A percentile compares a stretch with the other conserved stretches of the same genome.
Conservation (phyloP, 2,888 invertebrate genomes). For the Neoascia interrupta region DNA sequence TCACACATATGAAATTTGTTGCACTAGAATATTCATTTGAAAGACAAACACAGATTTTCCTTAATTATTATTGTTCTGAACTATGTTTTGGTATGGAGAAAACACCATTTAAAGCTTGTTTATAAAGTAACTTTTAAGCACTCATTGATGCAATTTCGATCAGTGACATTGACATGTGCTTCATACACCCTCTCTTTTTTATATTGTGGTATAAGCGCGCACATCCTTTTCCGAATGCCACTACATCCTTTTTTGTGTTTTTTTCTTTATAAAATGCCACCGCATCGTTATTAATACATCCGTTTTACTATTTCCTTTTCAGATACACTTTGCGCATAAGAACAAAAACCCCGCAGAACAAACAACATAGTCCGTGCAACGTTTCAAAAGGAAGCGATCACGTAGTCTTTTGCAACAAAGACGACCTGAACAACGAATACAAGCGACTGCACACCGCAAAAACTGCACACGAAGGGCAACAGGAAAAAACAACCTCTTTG, state of each 20-base stretch:
- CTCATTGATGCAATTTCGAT: not conserved
- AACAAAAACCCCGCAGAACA: constrained; percentile 28
- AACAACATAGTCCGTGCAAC: constrained; percentile 42
- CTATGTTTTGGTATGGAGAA: too few species aligned
- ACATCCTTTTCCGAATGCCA: constrained; percentile 33
- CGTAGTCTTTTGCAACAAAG: constrained; percentile 41
- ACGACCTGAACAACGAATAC: constrained; percentile 34
- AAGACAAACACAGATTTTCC: too few species aligned
- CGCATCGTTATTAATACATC: constrained; percentile 63
- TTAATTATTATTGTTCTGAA: too few species aligned
- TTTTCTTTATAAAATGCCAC: constrained; percentile 25
- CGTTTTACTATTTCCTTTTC: constrained; percentile 63
- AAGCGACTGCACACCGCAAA: constrained; percentile 18
- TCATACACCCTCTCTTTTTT: not conserved
- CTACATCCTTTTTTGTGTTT: constrained; percentile 8
- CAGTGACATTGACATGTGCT: too few species aligned
- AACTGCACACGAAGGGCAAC: constrained; percentile 18
- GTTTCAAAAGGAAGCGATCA: constrained; percentile 52
- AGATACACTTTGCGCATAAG: constrained; percentile 56
- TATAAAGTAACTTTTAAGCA: too few species aligned
- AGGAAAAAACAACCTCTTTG: constrained; percentile 42
- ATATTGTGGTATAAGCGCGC: not conserved
- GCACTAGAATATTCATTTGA: too few species aligned
- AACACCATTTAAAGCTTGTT: too few species aligned
- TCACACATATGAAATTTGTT: too few species aligned